phyloP scores from a whole-genome alignment of 2,113 vertebrate genomes.

The Salvelinus fontinalis region DNA sequence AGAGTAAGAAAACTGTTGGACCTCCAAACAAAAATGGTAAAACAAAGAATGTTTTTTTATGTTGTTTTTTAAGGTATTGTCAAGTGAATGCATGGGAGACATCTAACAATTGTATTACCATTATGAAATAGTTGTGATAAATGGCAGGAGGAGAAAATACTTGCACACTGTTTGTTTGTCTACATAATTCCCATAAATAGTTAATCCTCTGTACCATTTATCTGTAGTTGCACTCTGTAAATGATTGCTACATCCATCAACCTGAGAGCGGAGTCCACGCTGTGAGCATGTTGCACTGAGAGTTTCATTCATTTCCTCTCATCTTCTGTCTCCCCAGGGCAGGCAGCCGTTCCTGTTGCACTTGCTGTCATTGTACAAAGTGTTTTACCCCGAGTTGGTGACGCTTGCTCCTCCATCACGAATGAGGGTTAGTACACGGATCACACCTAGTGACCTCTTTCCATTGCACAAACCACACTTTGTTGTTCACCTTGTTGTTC shows the following conservation, averaged over 20 bases:
- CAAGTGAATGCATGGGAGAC: conserved; percentile 13
- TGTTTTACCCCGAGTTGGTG: conserved; percentile 84
- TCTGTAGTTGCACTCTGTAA: background rate
- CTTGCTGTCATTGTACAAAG: conserved; percentile 87
- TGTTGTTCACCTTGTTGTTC: no score
- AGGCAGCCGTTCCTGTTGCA: conserved; percentile 82
- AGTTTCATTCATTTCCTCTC: conserved; percentile 7
- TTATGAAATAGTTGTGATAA: background rate
- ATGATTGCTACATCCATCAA: background rate
- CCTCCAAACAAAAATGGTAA: conserved; percentile 88
- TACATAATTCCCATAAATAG: background rate
- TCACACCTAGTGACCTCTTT: background rate
- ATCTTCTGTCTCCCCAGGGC: conserved; percentile 72
- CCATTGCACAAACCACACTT: background rate
- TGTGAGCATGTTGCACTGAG: background rate
- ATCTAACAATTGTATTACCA: background rate
- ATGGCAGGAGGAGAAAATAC: background rate
- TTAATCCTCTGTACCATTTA: background rate
- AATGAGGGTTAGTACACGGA: conserved; percentile 77
- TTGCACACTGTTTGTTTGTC: background rate
- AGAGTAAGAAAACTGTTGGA: conserved; percentile 87
- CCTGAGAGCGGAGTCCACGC: background rate
- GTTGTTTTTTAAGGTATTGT: background rate
- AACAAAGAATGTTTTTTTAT: conserved; percentile 6
- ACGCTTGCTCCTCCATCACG: conserved; percentile 77